Base-by-base conservation (phyloP, 2,113 vertebrate species). In the Hippocampus comes region DNA sequence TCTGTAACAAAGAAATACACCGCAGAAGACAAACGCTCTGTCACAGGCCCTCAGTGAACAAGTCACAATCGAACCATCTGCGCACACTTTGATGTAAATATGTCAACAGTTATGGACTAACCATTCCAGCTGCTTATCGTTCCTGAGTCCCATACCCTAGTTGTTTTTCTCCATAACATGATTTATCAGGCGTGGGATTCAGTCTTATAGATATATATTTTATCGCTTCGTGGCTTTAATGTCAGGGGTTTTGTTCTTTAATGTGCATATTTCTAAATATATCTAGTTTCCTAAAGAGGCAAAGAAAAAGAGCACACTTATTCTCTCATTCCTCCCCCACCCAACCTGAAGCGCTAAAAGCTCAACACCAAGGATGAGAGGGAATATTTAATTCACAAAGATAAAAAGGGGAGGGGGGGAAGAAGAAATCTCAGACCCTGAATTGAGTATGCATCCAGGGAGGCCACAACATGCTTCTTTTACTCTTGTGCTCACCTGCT, bases 311-410 rank as follows among this genome's bases (percentile, higher is more conserved):
- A 66, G 53, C 34, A 30, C 11, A 25, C 51, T 48, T 21, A 67
- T 70, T 68, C 72, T 63, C 49, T 8, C 63, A 21, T 67, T 43
- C 27, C 72, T 21, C 71, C 63, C 57, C 53, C 60, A 63, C 38
- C 69, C 74, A 84, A 86, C 85, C 85, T 81, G 83, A 82, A 85
- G 86, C 68, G 74, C 80, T 89, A 89, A 82, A 77, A 86, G 80
- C 81, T 85, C 67, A 79, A 78, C 83, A 79, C 77, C 75, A 67
- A 77, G 82, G 87, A 91, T 89, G 73, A 89, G 82, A 92, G 86
- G 86, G 88, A 91, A 92, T 89, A 90, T 87, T 91, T 87, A 89
- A 89, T 90, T 89, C 84, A 78, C 51, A 68, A 65, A 82, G 82
- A 86, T 87, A 76, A 38, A 38, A 38, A 38, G 5, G 5, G 34